phyloP scores from a whole-genome alignment of 2,888 invertebrate genomes.

The Eudasyphora cyanicolor region DNA sequence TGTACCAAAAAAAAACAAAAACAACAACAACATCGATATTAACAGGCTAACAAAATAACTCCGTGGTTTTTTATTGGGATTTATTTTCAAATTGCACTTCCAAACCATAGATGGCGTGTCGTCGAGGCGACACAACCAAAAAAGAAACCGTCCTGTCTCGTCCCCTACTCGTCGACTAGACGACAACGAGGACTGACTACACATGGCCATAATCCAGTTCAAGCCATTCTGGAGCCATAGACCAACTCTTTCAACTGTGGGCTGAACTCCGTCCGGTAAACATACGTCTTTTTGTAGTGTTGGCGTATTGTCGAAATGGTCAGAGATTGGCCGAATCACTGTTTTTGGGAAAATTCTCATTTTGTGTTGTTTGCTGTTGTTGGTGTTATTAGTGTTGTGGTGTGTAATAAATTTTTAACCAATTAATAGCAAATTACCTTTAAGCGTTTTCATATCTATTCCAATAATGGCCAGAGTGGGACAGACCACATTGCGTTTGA shows the following conservation, averaged over 20 bases:
- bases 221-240: neutral
- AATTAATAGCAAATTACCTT: slow-evolving; percentile 77
- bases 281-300: slow-evolving; percentile 7
- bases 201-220: neutral
- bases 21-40: slow-evolving; percentile 18
- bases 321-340: neutral
- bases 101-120: slow-evolving; percentile 45
- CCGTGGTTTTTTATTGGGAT: neutral
- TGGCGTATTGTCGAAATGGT: slow-evolving; percentile 32
- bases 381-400: slow-evolving; percentile 10
- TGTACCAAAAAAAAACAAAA: neutral
- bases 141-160: neutral
- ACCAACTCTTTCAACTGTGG: neutral
- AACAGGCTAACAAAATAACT: slow-evolving; percentile 25
- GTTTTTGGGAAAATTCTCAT: slow-evolving; percentile 35
- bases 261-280: neutral
- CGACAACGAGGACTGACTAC: too few relatives aligned
- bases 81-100: slow-evolving; percentile 20
- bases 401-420: slow-evolving; percentile 71
- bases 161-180: neutral
- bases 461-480: slow-evolving; percentile 14
- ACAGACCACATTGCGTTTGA: slow-evolving; percentile 45
- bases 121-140: neutral
- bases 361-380: neutral
- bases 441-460: slow-evolving; percentile 64